phyloP scores from a whole-genome alignment of 2,888 invertebrate species.

The Sericinus montela region DNA sequence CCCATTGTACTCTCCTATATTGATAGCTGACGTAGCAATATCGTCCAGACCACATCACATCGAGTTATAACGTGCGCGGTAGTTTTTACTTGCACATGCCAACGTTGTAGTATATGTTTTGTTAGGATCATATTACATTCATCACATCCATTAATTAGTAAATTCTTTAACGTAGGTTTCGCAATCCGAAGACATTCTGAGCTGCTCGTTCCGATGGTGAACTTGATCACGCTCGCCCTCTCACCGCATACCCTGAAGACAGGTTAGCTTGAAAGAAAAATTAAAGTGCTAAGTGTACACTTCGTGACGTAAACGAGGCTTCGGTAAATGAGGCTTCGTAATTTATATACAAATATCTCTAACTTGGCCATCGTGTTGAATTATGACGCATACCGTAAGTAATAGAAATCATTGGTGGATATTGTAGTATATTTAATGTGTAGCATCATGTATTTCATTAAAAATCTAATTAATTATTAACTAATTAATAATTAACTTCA shows the following conservation, averaged over 20 bases:
- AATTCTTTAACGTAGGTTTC: neutral
- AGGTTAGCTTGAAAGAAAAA: neutral
- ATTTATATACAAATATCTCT: no score
- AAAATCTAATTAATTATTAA: no score
- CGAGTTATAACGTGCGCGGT: neutral
- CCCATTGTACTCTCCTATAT: no score
- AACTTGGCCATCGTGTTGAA: no score
- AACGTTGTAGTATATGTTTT: neutral
- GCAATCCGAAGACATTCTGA: neutral
- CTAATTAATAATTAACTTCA: no score
- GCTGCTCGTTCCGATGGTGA: slow-evolving; percentile 4
- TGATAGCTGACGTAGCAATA: no score
- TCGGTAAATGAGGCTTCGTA: no score
- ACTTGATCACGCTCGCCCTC: slow-evolving; percentile 12
- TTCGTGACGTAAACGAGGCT: neutral
- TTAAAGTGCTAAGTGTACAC: neutral
- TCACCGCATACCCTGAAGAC: neutral
- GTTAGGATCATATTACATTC: neutral
- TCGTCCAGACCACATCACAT: neutral
- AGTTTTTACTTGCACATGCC: neutral
- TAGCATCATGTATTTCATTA: no score
- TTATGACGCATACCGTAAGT: no score
- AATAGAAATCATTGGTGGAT: no score
- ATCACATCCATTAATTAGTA: neutral
- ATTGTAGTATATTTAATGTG: no score